Base-by-base conservation (phyloP, 2,888 invertebrate species). In the Nemapogon koenigi region DNA sequence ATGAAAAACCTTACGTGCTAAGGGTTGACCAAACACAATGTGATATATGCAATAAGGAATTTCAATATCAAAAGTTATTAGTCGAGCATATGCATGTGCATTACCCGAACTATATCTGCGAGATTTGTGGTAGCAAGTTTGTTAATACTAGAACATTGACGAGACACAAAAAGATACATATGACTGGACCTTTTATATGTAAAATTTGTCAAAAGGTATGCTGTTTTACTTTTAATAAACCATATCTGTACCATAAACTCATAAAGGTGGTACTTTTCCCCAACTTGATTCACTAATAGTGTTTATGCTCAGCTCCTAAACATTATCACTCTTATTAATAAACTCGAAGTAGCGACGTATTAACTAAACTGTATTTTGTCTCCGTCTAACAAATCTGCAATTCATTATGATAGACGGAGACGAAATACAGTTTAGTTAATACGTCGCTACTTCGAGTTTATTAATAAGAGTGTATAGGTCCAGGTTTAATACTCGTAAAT, bases 161-260 rank as follows among this genome's bases (percentile, higher is more conserved):
- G 16, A 41, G 49, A 0, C 58, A 57, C 33, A 51, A 43, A 19
- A 39, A 48, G 8, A 43, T 49, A 4, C 59, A 59, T 26, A 44
- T 40, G 1, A 37, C 38, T 4, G 55, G 69, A 43, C 43, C 62
- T 50, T 66, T 60, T 42, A 64, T 65, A 47, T 78, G 76, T 44
- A 60, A 62, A 10, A 53, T 66, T 29, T 78, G 78, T 43, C 55
- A 58, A 2, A 73, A 72, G 35, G 35, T 35, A 4, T 10, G 18
- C 13, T 11, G 8, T 6, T 22, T 22, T 22, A 6, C 8, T 22
- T 22, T n/a, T n/a, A n/a, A n/a, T n/a, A n/a, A n/a, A n/a, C n/a
- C n/a, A n/a, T n/a, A n/a, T n/a, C n/a, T n/a, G n/a, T n/a, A n/a
- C n/a, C n/a, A n/a, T n/a, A n/a, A n/a, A n/a, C n/a, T n/a, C n/a